Evolutionary conservation across 2,888 invertebrate genomes (phyloP).

Genomic region (Eupelmus urozonus): DNA sequence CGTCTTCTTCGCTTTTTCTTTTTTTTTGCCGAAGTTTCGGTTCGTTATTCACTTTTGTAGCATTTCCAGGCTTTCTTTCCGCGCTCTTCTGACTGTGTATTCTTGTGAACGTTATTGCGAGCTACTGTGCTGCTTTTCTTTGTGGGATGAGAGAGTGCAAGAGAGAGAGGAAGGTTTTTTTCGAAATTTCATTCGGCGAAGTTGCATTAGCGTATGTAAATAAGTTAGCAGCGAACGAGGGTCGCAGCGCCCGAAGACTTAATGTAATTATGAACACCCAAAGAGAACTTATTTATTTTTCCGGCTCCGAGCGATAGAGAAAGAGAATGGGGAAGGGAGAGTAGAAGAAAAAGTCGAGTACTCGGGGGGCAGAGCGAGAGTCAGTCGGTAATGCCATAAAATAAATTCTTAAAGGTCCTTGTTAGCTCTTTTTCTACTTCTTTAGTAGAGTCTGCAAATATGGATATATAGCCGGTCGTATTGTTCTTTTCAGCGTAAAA

Average conservation of each 20-base stretch:
- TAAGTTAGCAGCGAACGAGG: slow-evolving; percentile 19
- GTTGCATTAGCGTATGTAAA: slow-evolving; percentile 46
- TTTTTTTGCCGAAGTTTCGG: not conserved
- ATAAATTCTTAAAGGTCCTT: slow-evolving; percentile 59
- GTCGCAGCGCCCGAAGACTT: not conserved
- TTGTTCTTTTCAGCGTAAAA: slow-evolving; percentile 21
- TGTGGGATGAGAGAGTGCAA: too few species aligned
- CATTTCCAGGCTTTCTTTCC: not conserved
- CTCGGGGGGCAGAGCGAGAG: not conserved
- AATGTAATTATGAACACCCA: slow-evolving; percentile 33
- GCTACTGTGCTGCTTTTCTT: not conserved
- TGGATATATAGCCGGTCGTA: not conserved
- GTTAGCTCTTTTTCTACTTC: slow-evolving; percentile 7
- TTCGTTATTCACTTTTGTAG: slow-evolving; percentile 36
- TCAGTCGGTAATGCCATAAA: slow-evolving; percentile 29
- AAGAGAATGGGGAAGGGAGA: not conserved
- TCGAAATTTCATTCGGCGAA: slow-evolving; percentile 17
- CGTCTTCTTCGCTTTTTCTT: not conserved
- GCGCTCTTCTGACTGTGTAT: not conserved
- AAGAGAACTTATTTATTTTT: slow-evolving; percentile 49
- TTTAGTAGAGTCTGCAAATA: not conserved
- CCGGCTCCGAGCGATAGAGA: not conserved
- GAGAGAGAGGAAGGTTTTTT: too few species aligned
- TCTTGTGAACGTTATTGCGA: not conserved
- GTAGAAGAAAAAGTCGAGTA: not conserved